A percentile compares a stretch with the other conserved stretches of the same genome.
These are phyloP conservation scores for Fratercula arctica DNA, from an alignment of 2,797 vertebrate species.

Conservation along the genomic window DNA sequence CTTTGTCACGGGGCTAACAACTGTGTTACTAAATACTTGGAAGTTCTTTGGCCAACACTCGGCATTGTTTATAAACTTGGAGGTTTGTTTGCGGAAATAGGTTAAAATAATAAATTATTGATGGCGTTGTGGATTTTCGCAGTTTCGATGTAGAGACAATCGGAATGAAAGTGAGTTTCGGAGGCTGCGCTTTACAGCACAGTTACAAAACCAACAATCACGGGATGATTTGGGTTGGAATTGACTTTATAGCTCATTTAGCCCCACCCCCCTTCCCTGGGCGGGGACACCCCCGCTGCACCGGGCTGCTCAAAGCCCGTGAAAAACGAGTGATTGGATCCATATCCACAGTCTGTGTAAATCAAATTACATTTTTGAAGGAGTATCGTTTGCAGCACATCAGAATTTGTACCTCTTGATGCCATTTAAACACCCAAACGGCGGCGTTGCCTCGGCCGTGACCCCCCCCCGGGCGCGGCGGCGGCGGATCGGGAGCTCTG, in stretches of 20 bases:
- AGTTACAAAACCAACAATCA: background rate
- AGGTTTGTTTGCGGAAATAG: background rate
- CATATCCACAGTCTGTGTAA: background rate
- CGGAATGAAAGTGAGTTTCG: background rate
- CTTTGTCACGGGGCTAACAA: background rate
- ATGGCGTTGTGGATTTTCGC: background rate
- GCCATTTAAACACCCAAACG: fast-evolving
- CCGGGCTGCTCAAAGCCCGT: background rate
- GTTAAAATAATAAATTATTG: background rate
- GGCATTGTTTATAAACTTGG: background rate
- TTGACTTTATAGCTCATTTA: background rate
- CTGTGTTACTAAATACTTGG: background rate
- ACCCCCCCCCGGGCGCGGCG: background rate
- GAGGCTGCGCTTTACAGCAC: background rate
- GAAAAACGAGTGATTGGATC: fast-evolving
- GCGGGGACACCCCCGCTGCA: background rate
- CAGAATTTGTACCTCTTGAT: fast-evolving
- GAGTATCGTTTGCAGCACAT: background rate
- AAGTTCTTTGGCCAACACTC: background rate
- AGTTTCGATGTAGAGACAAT: fast-evolving
- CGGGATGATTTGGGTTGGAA: background rate
- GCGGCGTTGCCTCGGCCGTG: background rate
- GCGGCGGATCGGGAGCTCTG: background rate
- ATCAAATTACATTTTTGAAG: background rate
- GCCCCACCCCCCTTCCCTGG: background rate